These are phyloP conservation scores for Platygyra sinensis DNA, from an alignment of 64 coral and sea anemone species.

Conservation along the genomic window DNA sequence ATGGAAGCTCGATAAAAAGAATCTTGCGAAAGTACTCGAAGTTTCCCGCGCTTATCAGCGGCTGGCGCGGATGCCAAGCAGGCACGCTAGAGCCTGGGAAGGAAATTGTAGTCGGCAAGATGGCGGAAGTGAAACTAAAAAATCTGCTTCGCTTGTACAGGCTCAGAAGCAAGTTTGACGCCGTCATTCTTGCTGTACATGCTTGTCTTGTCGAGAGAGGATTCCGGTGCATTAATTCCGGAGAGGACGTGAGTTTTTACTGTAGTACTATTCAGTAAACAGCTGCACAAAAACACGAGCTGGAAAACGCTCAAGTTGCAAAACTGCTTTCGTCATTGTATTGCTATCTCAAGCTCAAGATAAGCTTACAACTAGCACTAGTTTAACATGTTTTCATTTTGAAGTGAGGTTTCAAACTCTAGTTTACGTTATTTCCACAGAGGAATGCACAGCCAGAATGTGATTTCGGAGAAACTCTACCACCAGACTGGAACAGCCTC, in stretches of 20 bases:
- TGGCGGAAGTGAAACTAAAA: slow-evolving; percentile 72
- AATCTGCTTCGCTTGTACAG: slow-evolving; percentile 53
- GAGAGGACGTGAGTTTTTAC: slow-evolving; percentile 38
- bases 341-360: too few relatives aligned
- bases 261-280: too few relatives aligned
- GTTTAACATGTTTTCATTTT: not conserved
- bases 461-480: slow-evolving; percentile 71
- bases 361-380: too few relatives aligned
- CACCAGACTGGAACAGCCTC: slow-evolving; percentile 59
- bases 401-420: not conserved
- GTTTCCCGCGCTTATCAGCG: slow-evolving; percentile 57
- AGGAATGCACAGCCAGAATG: slow-evolving; percentile 58
- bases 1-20: not conserved
- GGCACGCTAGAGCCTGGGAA: not conserved
- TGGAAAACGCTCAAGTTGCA: too few relatives aligned
- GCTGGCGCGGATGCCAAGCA: not conserved
- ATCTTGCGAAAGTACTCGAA: not conserved
- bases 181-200: slow-evolving; percentile 52
- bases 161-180: slow-evolving; percentile 61
- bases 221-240: slow-evolving; percentile 62
- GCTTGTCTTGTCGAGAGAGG: slow-evolving; percentile 56
- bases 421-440: slow-evolving; percentile 12
- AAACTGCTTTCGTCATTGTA: too few relatives aligned
- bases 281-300: too few relatives aligned
- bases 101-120: slow-evolving; percentile 1